These are phyloP conservation scores for Herminia tarsipennalis DNA, from an alignment of 2,888 invertebrate species.

Conservation along the genomic window DNA sequence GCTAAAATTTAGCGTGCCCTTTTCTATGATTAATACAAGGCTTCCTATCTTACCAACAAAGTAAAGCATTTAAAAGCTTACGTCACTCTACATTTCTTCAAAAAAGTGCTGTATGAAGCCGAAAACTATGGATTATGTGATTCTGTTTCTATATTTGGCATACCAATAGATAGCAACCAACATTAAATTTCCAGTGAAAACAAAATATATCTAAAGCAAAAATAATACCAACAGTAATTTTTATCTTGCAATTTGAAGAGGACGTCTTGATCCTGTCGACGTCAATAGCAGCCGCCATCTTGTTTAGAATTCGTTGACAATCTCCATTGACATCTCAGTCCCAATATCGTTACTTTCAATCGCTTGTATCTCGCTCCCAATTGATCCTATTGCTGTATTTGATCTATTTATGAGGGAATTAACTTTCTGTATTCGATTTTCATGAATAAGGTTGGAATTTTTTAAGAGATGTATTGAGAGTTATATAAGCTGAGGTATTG, in stretches of 20 bases:
- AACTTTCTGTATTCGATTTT: constrained; percentile 3
- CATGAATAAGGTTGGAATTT: background rate
- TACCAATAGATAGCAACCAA: background rate
- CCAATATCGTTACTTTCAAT: constrained; percentile 42
- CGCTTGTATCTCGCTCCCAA: constrained; percentile 22
- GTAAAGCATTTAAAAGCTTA: too few relatives aligned
- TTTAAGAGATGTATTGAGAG: too few relatives aligned
- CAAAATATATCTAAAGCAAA: background rate
- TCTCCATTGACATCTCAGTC: constrained; percentile 33
- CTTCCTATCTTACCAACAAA: too few relatives aligned
- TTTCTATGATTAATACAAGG: too few relatives aligned
- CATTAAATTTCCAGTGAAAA: background rate
- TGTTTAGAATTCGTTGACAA: constrained; percentile 27
- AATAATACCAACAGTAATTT: constrained; percentile 7
- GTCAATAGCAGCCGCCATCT: constrained; percentile 26
- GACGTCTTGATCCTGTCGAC: constrained; percentile 17
- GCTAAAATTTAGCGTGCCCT: too few relatives aligned
- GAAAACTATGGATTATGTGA: too few relatives aligned
- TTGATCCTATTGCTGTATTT: constrained; percentile 18
- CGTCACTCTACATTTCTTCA: too few relatives aligned
- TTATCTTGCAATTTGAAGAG: constrained; percentile 17
- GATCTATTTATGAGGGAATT: constrained; percentile 19
- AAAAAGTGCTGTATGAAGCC: too few relatives aligned
- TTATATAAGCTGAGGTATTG: too few relatives aligned
- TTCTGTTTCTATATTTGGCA: background rate